These are phyloP conservation scores for Sciurus vulgaris DNA, from an alignment of 2,797 vertebrate genomes.

Conservation along the genomic window DNA sequence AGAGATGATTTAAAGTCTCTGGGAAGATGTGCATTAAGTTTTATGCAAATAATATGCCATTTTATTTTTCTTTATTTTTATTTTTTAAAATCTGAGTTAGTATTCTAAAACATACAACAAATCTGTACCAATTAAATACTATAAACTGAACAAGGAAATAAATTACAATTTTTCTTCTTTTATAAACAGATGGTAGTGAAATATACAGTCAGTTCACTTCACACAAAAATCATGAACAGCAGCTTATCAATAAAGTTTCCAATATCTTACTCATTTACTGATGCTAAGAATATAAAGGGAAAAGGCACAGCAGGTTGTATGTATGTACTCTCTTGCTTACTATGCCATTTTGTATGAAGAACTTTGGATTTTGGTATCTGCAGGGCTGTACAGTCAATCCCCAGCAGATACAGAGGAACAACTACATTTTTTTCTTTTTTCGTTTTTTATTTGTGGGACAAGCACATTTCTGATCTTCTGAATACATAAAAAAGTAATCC, in stretches of 20 bases:
- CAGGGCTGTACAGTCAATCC: too few species aligned
- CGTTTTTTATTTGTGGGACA: too few species aligned
- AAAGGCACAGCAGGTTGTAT: conserved; percentile 87
- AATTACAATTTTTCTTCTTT: conserved; percentile 94
- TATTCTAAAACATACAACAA: conserved; percentile 94
- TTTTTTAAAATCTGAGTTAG: conserved; percentile 87
- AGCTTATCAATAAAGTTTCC: conserved; percentile 94
- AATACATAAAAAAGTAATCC: not conserved
- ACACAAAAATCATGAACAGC: conserved; percentile 96
- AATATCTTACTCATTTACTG: conserved; percentile 88
- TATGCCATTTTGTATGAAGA: not conserved
- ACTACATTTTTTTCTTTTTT: not conserved
- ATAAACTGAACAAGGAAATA: conserved; percentile 93
- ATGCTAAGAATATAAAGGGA: conserved; percentile 85
- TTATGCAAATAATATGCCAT: not conserved
- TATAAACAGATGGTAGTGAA: conserved; percentile 93
- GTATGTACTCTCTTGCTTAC: conserved; percentile 73
- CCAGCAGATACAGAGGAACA: not conserved
- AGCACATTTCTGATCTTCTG: not conserved
- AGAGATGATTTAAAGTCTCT: not conserved
- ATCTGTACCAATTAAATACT: conserved; percentile 96
- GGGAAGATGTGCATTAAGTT: not conserved
- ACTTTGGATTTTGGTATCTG: not conserved
- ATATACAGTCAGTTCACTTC: conserved; percentile 94
- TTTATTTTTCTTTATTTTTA: too few species aligned